Evolutionary conservation across 1,140 invertebrate species (phyloP).

Genomic region (Scaptodrosophila lebanonensis): DNA sequence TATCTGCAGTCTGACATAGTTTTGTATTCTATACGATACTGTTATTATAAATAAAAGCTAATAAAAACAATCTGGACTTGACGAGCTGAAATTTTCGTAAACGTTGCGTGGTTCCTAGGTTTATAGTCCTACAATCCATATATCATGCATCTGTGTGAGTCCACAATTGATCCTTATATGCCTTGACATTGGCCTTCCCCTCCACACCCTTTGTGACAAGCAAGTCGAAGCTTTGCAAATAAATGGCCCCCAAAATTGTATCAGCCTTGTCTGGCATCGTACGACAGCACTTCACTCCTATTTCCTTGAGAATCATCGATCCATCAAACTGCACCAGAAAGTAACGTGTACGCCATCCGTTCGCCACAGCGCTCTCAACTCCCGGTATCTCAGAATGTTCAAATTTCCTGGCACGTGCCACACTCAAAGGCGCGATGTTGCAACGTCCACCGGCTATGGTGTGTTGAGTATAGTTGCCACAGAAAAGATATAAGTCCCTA

Average conservation of each 20-base stretch:
- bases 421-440: slow-evolving; percentile 26
- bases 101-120: too few relatives aligned
- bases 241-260: slow-evolving; percentile 29
- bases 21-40: too few relatives aligned
- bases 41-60: too few relatives aligned
- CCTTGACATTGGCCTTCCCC: too few relatives aligned
- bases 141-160: too few relatives aligned
- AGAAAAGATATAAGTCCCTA: slow-evolving; percentile 27
- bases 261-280: neutral
- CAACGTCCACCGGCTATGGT: slow-evolving; percentile 14
- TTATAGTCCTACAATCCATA: too few relatives aligned
- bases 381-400: slow-evolving; percentile 15
- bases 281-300: slow-evolving; percentile 27
- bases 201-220: too few relatives aligned
- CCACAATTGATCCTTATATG: too few relatives aligned
- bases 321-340: slow-evolving; percentile 27
- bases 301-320: slow-evolving; percentile 21
- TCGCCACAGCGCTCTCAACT: neutral
- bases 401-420: neutral
- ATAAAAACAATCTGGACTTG: too few relatives aligned
- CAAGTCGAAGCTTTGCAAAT: slow-evolving; percentile 23
- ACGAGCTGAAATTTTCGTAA: too few relatives aligned
- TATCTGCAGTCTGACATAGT: too few relatives aligned
- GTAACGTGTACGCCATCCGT: slow-evolving; percentile 30
- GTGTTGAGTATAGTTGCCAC: slow-evolving; percentile 24